A percentile compares a stretch with the other conserved stretches of the same genome.
Conservation (phyloP, 2,888 invertebrate species). For the Automeris io region DNA sequence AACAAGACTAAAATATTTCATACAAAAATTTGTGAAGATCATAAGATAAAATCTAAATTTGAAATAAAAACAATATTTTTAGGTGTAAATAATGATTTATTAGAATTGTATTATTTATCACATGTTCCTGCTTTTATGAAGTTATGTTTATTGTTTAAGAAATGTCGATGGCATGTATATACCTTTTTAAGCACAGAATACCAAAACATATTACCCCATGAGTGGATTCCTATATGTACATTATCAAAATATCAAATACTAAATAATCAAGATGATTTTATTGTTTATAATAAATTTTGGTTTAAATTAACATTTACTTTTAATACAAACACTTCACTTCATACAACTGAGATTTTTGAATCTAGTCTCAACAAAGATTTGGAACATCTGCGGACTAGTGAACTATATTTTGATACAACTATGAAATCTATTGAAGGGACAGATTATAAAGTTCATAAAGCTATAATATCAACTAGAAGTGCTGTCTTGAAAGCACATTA, state of each 20-base stretch:
- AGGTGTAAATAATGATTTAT: slow-evolving; percentile 57
- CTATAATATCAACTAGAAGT: slow-evolving; percentile 60
- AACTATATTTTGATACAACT: slow-evolving; percentile 56
- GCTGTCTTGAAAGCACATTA: slow-evolving; percentile 63
- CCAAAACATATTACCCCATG: slow-evolving; percentile 58
- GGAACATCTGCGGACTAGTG: slow-evolving; percentile 52
- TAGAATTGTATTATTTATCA: slow-evolving; percentile 60
- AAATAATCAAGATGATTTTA: slow-evolving; percentile 46
- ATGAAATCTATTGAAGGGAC: slow-evolving; percentile 57
- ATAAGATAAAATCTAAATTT: slow-evolving; percentile 38
- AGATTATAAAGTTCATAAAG: slow-evolving; percentile 62
- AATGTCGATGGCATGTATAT: slow-evolving; percentile 47
- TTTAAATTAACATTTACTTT: slow-evolving; percentile 64
- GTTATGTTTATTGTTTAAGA: slow-evolving; percentile 53
- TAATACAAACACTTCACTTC: slow-evolving; percentile 57
- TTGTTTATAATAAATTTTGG: slow-evolving; percentile 56
- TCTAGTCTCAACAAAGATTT: slow-evolving; percentile 58
- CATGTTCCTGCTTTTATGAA: slow-evolving; percentile 57
- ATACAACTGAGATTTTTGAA: slow-evolving; percentile 41
- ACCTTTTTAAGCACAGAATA: slow-evolving; percentile 61
- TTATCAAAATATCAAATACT: slow-evolving; percentile 56
- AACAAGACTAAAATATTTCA: slow-evolving; percentile 52
- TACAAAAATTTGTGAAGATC: slow-evolving; percentile 46
- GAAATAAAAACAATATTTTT: slow-evolving; percentile 63
- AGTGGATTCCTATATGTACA: slow-evolving; percentile 64